Percentiles rank a stretch among this genome's conserved stretches.
Evolutionary conservation across 2,113 vertebrate genomes (phyloP).

Genomic region (Phaethon lepturus): DNA sequence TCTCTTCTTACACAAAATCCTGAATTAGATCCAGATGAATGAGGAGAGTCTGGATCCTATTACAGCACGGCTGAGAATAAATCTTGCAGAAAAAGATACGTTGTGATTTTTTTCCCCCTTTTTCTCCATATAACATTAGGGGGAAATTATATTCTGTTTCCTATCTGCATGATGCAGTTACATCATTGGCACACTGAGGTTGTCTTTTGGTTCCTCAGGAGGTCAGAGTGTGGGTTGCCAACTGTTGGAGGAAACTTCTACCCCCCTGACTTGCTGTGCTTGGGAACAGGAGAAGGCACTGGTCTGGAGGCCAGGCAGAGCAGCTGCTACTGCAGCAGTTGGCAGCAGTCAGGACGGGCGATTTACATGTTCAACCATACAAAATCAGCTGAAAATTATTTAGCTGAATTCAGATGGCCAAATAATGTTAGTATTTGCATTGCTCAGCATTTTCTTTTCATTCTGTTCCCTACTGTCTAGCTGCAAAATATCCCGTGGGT

Average conservation of each 20-base stretch:
- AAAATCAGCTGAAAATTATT: slow-evolving; percentile 60
- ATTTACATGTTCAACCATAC: slow-evolving; percentile 43
- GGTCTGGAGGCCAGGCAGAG: slow-evolving; percentile 11
- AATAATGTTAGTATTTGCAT: neutral
- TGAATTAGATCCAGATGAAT: neutral
- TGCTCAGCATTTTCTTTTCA: slow-evolving; percentile 57
- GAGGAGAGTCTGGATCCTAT: neutral
- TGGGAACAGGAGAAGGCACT: neutral
- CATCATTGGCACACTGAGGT: neutral
- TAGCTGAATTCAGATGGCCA: slow-evolving; percentile 45
- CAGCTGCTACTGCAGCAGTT: slow-evolving; percentile 35
- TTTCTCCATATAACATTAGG: neutral
- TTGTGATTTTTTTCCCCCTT: accelerated
- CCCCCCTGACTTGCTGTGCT: neutral
- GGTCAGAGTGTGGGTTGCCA: neutral
- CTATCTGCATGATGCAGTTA: neutral
- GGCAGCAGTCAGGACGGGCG: neutral
- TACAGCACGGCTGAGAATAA: neutral
- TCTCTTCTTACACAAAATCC: neutral
- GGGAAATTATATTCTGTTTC: neutral
- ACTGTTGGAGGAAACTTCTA: neutral
- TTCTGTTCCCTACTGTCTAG: neutral
- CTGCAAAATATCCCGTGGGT: neutral
- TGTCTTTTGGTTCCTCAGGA: neutral
- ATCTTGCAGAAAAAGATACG: neutral